Conservation (phyloP, 2,888 invertebrate species). For the Stenodera caucasica region DNA sequence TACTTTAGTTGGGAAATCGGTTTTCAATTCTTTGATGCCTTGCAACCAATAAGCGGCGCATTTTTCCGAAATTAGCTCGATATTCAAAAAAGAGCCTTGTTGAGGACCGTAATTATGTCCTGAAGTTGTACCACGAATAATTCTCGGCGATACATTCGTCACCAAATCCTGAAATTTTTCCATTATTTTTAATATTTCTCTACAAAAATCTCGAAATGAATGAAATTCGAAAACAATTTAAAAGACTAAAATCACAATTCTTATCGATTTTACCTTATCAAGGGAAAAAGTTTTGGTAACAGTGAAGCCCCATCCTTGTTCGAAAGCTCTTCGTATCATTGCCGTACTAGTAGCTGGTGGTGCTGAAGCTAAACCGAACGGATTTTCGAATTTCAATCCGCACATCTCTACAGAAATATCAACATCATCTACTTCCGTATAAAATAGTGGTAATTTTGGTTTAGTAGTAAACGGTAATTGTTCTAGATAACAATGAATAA, state of each 20-base stretch:
- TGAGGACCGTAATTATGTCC: slow-evolving; percentile 92
- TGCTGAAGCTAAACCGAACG: slow-evolving; percentile 96
- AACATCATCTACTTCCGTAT: slow-evolving; percentile 89
- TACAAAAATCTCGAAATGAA: too few relatives aligned
- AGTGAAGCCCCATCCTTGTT: slow-evolving; percentile 97
- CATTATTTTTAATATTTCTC: too few relatives aligned
- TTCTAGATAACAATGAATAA: slow-evolving; percentile 90
- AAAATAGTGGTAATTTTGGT: slow-evolving; percentile 86
- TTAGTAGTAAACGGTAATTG: slow-evolving; percentile 64
- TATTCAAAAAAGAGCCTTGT: slow-evolving; percentile 96
- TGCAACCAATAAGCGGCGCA: slow-evolving; percentile 90
- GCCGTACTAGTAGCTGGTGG: slow-evolving; percentile 93
- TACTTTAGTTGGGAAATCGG: slow-evolving; percentile 88
- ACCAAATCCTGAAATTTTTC: slow-evolving; percentile 76
- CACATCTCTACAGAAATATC: slow-evolving; percentile 93
- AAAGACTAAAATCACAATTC: too few relatives aligned
- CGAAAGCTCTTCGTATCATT: slow-evolving; percentile 94
- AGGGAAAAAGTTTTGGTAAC: slow-evolving; percentile 96
- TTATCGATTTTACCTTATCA: slow-evolving; percentile 87
- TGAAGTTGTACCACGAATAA: slow-evolving; percentile 90
- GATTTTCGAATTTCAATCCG: slow-evolving; percentile 92
- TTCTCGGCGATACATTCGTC: slow-evolving; percentile 96
- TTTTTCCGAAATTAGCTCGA: slow-evolving; percentile 98
- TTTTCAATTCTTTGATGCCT: slow-evolving; percentile 84
- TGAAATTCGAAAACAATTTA: too few relatives aligned